Evolutionary conservation across 2,113 vertebrate species (phyloP).

Genomic region (Camelus bactrianus): DNA sequence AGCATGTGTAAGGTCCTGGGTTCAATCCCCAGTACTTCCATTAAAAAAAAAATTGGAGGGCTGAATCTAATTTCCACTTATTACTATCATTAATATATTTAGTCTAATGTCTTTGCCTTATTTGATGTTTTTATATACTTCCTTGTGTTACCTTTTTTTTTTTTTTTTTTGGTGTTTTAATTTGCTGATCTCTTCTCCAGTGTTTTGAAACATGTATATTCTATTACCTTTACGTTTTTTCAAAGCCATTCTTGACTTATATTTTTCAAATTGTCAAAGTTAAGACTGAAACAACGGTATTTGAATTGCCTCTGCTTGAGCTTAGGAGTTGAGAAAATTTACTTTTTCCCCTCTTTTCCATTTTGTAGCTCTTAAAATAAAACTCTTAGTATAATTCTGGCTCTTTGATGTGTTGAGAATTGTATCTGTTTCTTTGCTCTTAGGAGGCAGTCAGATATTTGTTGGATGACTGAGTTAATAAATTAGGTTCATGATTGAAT

Average conservation of each 20-base stretch:
- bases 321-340: neutral
- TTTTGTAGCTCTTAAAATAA: neutral
- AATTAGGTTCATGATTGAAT: neutral
- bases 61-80: neutral
- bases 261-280: constrained; percentile 1
- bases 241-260: neutral
- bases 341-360: neutral
- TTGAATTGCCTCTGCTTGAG: neutral
- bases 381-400: neutral
- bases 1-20: neutral
- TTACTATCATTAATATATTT: neutral
- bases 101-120: neutral
- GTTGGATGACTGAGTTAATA: neutral
- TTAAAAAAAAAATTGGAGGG: neutral
- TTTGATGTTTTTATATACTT: neutral
- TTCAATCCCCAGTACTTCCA: neutral
- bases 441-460: neutral
- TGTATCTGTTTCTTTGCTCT: neutral
- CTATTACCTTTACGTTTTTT: neutral
- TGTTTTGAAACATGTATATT: constrained; percentile 10
- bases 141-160: neutral
- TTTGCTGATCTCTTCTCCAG: neutral
- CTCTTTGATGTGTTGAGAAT: neutral
- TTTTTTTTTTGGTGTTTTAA: neutral
- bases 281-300: neutral